phyloP scores from a whole-genome alignment of 2,113 vertebrate genomes.

The Collichthys lucidus region DNA sequence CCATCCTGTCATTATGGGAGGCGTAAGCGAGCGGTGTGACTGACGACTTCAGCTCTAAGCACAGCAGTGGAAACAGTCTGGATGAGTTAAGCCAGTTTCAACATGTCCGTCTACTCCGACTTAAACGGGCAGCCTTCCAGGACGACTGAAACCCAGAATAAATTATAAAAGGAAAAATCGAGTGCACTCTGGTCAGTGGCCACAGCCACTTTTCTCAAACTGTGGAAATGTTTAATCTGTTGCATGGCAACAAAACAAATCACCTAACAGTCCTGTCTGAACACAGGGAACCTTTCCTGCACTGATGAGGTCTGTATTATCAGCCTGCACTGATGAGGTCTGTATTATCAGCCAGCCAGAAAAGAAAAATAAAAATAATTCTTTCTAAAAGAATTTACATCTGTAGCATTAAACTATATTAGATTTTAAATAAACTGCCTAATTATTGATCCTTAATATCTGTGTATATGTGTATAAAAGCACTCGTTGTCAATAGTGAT shows the following conservation, averaged over 20 bases:
- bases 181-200: conserved; percentile 41
- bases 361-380: neutral
- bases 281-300: conserved; percentile 26
- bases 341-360: conserved; percentile 9
- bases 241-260: conserved; percentile 71
- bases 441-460: no score
- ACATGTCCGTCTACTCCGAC: conserved; percentile 35
- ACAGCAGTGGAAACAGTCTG: conserved; percentile 40
- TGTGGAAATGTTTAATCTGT: conserved; percentile 66
- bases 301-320: conserved; percentile 15
- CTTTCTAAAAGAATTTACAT: neutral
- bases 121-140: conserved; percentile 51
- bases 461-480: neutral
- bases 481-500: no score
- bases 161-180: conserved; percentile 51
- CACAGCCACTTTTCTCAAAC: conserved; percentile 41
- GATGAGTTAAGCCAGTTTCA: conserved; percentile 41
- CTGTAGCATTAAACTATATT: neutral
- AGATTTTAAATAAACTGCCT: neutral
- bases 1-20: conserved; percentile 5
- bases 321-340: conserved; percentile 7
- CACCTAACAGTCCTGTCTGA: conserved; percentile 11
- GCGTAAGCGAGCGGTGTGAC: conserved; percentile 26
- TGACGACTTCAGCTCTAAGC: conserved; percentile 23
- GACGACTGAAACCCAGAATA: conserved; percentile 32